Evolutionary conservation across 2,113 vertebrate genomes (phyloP).

Genomic region (Ctenomys sociabilis): DNA sequence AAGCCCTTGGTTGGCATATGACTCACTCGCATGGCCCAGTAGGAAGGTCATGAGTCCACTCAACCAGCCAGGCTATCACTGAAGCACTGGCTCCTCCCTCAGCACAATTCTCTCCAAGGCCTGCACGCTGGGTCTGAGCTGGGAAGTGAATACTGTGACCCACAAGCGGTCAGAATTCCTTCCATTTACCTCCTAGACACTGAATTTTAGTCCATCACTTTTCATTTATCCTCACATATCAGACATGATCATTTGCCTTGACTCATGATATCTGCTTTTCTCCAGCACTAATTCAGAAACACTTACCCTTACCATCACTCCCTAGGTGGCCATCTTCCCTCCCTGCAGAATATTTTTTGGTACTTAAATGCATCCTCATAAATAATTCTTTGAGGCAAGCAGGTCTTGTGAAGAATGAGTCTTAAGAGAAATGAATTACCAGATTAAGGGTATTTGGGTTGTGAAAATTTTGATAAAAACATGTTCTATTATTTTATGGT

Average conservation of each 20-base stretch:
- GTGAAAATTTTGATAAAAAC: conserved; percentile 64
- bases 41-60: neutral
- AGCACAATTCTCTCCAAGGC: neutral
- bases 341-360: conserved; percentile 43
- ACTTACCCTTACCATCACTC: neutral
- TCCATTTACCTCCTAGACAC: neutral
- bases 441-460: conserved; percentile 66
- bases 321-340: neutral
- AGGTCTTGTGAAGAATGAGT: conserved; percentile 46
- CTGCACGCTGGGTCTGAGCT: neutral
- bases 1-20: neutral
- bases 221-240: neutral
- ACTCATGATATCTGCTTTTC: neutral
- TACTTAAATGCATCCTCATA: conserved; percentile 36
- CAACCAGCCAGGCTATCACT: neutral
- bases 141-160: neutral
- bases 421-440: conserved; percentile 41
- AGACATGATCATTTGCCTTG: neutral
- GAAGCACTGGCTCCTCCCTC: neutral
- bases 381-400: conserved; percentile 57
- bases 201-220: neutral
- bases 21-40: neutral
- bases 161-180: neutral
- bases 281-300: neutral
- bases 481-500: conserved; percentile 65